Conservation (phyloP, 1,140 invertebrate genomes). For the Homalodisca vitripennis region DNA sequence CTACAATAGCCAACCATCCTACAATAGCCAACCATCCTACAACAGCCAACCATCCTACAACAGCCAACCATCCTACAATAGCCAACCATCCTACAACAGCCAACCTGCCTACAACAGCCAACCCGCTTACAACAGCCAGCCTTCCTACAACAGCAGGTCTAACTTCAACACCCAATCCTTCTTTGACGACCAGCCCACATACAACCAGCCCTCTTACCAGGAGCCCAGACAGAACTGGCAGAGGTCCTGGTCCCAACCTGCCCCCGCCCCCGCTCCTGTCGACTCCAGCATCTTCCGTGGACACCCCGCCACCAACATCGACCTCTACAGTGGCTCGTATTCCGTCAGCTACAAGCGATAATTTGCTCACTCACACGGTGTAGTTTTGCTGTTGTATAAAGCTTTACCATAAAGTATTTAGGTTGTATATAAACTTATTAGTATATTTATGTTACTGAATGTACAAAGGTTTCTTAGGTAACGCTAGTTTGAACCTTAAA, state of each 20-base stretch:
- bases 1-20: slow-evolving; percentile 43
- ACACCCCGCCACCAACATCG: slow-evolving; percentile 61
- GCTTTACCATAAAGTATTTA: slow-evolving; percentile 8
- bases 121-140: background rate
- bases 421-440: slow-evolving; percentile 19
- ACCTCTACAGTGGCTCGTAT: slow-evolving; percentile 67
- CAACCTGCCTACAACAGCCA: slow-evolving; percentile 35
- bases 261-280: slow-evolving; percentile 28
- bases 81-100: slow-evolving; percentile 44
- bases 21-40: slow-evolving; percentile 37
- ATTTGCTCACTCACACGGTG: background rate
- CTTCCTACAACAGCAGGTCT: too few species aligned
- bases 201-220: slow-evolving; percentile 36
- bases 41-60: slow-evolving; percentile 41
- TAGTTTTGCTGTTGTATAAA: background rate
- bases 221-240: slow-evolving; percentile 44
- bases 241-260: slow-evolving; percentile 47
- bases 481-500: background rate
- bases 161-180: too few species aligned
- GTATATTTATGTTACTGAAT: slow-evolving; percentile 8
- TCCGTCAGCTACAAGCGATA: slow-evolving; percentile 59
- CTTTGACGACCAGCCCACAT: slow-evolving; percentile 34
- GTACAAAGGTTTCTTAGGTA: too few species aligned
- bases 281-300: slow-evolving; percentile 30
- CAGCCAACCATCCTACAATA: slow-evolving; percentile 48